Base-by-base conservation (phyloP, 2,113 vertebrate genomes). In the Ochotona princeps region DNA sequence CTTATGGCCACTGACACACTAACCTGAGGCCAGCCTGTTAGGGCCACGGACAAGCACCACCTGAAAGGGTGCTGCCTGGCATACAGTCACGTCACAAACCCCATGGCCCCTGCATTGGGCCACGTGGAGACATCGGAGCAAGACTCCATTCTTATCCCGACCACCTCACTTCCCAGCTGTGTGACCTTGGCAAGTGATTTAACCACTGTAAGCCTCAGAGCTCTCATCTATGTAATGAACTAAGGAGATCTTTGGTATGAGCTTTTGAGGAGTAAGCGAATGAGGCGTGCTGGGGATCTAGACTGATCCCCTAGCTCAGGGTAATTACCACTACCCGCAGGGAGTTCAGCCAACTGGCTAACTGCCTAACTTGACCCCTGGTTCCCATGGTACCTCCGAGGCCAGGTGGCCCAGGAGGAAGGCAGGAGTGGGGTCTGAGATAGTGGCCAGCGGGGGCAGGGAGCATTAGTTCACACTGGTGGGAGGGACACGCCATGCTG, bases 401-500 rank as follows among this genome's bases (percentile, higher is more conserved):
- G 83, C 69, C 75, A 75, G 85, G 69, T 25, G 2, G 26, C 30
- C 72, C 9, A 2, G 3, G 73, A n/a, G 57, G n/a, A 28, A 18
- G 0, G 51, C 51, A 18, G n/a, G 47, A 5, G 44, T 44, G 38
- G 70, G 73, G 35, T 63, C 57, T 11, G 13, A 7, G n/a, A 81
- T 1, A 44, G 76, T 5, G 69, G 65, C 1, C 0, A 26, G 74
- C 2, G 92, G 94, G 38, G 95, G 74, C 8, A 1, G 0, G 91
- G 90, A 35, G 70, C n/a, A 57, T 96, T 96, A 97, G 96, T 95
- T 96, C 92, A 94, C 90, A 63, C 88, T 0, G 47, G 85, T 47
- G 83, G 98, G 97, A 97, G 83, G 98, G 97, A 97, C 97, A 96
- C 95, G 84, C 96, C 97, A 98, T 97, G 96, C 98, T 90, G 95